Percentiles rank a stretch among this genome's conserved stretches.
phyloP scores from a whole-genome alignment of 2,888 invertebrate genomes.

The Sesia bembeciformis region DNA sequence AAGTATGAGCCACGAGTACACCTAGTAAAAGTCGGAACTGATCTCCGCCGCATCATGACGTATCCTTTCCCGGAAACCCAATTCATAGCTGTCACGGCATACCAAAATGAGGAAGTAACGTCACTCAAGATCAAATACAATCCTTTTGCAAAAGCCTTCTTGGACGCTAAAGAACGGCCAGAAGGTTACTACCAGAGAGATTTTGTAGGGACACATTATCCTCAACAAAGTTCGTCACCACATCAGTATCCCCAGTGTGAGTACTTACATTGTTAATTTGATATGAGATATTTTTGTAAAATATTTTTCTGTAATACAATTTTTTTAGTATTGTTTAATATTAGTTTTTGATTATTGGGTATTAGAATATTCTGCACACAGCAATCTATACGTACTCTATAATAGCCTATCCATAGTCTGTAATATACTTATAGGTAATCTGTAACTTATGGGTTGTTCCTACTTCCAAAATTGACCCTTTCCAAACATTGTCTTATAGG shows the following conservation, averaged over 20 bases:
- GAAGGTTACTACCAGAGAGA: conserved; percentile 77
- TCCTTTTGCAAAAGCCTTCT: conserved; percentile 98
- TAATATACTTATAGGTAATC: too few relatives aligned
- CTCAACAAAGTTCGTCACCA: conserved; percentile 63
- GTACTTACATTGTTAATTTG: conserved; percentile 20
- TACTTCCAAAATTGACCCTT: too few relatives aligned
- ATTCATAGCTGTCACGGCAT: conserved; percentile 98
- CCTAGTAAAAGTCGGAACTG: conserved; percentile 90
- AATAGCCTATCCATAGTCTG: too few relatives aligned
- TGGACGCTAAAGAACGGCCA: conserved; percentile 93
- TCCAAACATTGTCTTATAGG: too few relatives aligned
- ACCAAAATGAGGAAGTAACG: conserved; percentile 98
- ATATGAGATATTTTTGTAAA: too few relatives aligned
- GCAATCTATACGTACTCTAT: too few relatives aligned
- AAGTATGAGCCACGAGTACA: conserved; percentile 97
- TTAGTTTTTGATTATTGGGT: too few relatives aligned
- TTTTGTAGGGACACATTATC: conserved; percentile 69
- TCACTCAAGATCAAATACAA: conserved; percentile 97
- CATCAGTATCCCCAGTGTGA: conserved; percentile 71
- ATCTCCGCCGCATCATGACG: conserved; percentile 87
- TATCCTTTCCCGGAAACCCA: conserved; percentile 96
- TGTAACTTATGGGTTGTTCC: too few relatives aligned
- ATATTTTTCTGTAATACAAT: too few relatives aligned
- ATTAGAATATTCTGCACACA: too few relatives aligned
- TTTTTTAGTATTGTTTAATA: too few relatives aligned